These are phyloP conservation scores for Vipera latastei DNA, from an alignment of 2,797 vertebrate species.

Conservation along the genomic window DNA sequence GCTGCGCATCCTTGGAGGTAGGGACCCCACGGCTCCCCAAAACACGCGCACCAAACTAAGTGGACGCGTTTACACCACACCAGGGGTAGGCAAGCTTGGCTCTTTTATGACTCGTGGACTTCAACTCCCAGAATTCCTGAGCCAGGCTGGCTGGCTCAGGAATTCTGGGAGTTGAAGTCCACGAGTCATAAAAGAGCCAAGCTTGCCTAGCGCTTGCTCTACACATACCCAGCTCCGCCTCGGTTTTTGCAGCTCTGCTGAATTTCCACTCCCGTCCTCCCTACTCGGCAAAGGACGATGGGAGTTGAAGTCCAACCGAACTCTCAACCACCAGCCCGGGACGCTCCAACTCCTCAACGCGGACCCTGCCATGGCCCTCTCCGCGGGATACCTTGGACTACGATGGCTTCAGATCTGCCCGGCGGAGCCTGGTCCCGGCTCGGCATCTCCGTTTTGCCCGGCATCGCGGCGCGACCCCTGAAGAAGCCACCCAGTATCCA, in stretches of 20 bases:
- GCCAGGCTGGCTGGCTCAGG: no score
- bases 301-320: not conserved
- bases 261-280: not conserved
- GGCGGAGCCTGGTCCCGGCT: slow-evolving; percentile 13
- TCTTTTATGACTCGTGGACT: no score
- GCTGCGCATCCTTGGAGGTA: not conserved
- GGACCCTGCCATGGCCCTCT: not conserved
- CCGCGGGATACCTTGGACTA: slow-evolving; percentile 32
- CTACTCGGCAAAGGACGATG: not conserved
- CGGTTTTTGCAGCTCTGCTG: no score
- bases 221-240: not conserved
- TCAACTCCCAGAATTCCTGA: no score
- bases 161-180: no score
- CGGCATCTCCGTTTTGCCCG: slow-evolving; percentile 12
- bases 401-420: slow-evolving; percentile 11
- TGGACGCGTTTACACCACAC: no score
- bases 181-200: no score
- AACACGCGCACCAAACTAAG: not conserved
- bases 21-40: not conserved
- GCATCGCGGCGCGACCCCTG: not conserved
- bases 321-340: not conserved
- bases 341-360: not conserved
- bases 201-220: no score
- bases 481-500: not conserved
- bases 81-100: no score